These are phyloP conservation scores for Drosophila kanekoi DNA, from an alignment of 2,888 invertebrate genomes.

Conservation along the genomic window DNA sequence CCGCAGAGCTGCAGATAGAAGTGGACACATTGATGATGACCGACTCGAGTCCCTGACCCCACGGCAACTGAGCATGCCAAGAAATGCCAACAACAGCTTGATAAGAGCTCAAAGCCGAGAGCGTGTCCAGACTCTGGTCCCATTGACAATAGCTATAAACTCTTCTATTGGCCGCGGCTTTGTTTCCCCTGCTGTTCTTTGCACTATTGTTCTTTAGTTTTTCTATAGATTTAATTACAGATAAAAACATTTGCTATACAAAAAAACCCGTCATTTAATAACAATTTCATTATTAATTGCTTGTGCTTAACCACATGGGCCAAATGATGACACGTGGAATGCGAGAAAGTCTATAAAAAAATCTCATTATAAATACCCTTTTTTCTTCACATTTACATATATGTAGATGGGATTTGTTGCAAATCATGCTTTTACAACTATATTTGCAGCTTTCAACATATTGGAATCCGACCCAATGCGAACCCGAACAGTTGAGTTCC, in stretches of 20 bases:
- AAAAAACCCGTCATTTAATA: conserved; percentile 46
- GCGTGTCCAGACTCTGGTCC: conserved; percentile 3
- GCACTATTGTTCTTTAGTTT: not conserved
- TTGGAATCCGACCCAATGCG: not conserved
- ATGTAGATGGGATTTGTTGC: conserved; percentile 25
- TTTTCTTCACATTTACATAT: conserved; percentile 15
- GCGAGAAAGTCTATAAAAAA: conserved; percentile 23
- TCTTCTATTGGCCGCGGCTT: conserved; percentile 8
- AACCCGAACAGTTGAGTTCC: not conserved
- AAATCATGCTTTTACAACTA: conserved; percentile 30
- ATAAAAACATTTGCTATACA: not conserved
- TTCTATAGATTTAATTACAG: conserved; percentile 21
- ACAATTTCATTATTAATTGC: conserved; percentile 55
- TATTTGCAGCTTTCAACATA: conserved; percentile 7
- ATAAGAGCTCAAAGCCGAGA: conserved; percentile 17
- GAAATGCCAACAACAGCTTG: conserved; percentile 4
- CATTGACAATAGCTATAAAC: not conserved
- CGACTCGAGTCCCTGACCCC: conserved; percentile 42
- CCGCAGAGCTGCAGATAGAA: not conserved
- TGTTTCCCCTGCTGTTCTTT: not conserved
- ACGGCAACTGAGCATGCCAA: conserved; percentile 14
- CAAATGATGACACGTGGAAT: conserved; percentile 52
- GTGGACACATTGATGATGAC: conserved; percentile 6
- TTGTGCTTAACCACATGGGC: conserved; percentile 20
- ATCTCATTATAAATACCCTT: conserved; percentile 33